A percentile compares a stretch with the other conserved stretches of the same genome.
phyloP scores from a whole-genome alignment of 2,888 invertebrate genomes.

The Nezara viridula region DNA sequence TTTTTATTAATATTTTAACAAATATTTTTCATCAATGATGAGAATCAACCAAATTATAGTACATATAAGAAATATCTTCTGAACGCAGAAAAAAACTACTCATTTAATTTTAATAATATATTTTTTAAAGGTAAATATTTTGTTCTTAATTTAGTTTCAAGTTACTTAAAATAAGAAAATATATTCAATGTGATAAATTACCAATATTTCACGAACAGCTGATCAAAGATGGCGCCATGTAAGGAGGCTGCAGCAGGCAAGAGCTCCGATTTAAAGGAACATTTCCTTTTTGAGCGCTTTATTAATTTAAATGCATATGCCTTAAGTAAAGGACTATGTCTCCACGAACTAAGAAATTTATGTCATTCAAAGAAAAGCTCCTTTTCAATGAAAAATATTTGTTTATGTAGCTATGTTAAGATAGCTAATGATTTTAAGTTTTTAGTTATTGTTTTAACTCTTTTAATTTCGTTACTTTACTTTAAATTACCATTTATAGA shows the following conservation, averaged over 20 bases:
- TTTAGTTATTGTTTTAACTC: slow-evolving; percentile 60
- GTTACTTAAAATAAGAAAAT: not conserved
- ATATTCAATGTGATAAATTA: not conserved
- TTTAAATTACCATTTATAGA: slow-evolving; percentile 64
- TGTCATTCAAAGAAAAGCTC: slow-evolving; percentile 56
- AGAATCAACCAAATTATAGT: not conserved
- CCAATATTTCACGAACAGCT: not conserved
- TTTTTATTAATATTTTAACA: not conserved
- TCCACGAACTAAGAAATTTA: slow-evolving; percentile 66
- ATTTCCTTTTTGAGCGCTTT: slow-evolving; percentile 66
- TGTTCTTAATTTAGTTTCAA: not conserved
- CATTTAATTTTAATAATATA: not conserved
- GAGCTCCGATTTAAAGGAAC: slow-evolving; percentile 51
- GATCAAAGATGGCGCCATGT: slow-evolving; percentile 56
- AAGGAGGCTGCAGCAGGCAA: not conserved
- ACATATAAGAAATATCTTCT: not conserved
- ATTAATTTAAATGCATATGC: slow-evolving; percentile 66
- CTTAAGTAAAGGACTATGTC: slow-evolving; percentile 66
- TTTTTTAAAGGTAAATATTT: not conserved
- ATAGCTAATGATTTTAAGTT: slow-evolving; percentile 55
- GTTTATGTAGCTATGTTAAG: slow-evolving; percentile 56
- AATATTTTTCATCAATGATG: not conserved
- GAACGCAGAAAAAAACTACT: not conserved
- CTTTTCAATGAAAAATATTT: slow-evolving; percentile 44
- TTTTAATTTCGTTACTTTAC: slow-evolving; percentile 59